Conservation (phyloP, 1,140 invertebrate species). For the Sitobion miscanthi region DNA sequence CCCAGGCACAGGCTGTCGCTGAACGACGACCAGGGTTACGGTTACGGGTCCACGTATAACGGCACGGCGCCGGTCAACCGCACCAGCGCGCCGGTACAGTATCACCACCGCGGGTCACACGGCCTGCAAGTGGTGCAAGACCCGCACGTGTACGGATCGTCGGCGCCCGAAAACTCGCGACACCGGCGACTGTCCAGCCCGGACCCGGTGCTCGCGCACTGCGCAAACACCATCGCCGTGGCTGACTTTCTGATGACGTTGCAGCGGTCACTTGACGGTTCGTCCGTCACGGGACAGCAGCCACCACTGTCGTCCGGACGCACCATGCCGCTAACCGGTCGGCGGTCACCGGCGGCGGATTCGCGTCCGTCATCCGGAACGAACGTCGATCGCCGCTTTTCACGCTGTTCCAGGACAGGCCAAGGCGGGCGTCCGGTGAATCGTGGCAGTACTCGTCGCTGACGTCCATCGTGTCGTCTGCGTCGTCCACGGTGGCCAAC, state of each 20-base stretch:
- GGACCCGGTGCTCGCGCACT: slow-evolving; percentile 26
- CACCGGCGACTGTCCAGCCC: slow-evolving; percentile 46
- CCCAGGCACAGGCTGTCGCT: slow-evolving; percentile 49
- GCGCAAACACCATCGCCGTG: slow-evolving; percentile 42
- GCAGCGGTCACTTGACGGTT: slow-evolving; percentile 60
- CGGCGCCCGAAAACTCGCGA: slow-evolving; percentile 2
- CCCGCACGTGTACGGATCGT: neutral
- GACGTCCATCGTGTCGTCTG: slow-evolving; percentile 22
- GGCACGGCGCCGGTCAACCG: neutral
- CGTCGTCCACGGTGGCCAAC: neutral
- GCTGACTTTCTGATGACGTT: slow-evolving; percentile 44
- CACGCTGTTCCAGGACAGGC: slow-evolving; percentile 55
- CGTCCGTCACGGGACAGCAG: slow-evolving; percentile 66
- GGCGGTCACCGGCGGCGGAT: neutral
- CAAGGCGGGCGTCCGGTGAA: neutral
- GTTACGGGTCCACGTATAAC: slow-evolving; percentile 41
- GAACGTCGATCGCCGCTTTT: slow-evolving; percentile 53
- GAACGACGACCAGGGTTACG: slow-evolving; percentile 38
- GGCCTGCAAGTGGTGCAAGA: neutral
- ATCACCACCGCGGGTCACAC: neutral
- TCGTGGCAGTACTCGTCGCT: slow-evolving; percentile 51
- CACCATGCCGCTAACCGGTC: slow-evolving; percentile 61
- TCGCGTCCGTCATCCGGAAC: slow-evolving; percentile 61
- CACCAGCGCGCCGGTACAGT: neutral
- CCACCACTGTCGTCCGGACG: slow-evolving; percentile 70